Percentiles rank a stretch among this genome's conserved stretches.
Evolutionary conservation across 1,140 invertebrate species (phyloP).

Genomic region (Lepidurus arcticus): DNA sequence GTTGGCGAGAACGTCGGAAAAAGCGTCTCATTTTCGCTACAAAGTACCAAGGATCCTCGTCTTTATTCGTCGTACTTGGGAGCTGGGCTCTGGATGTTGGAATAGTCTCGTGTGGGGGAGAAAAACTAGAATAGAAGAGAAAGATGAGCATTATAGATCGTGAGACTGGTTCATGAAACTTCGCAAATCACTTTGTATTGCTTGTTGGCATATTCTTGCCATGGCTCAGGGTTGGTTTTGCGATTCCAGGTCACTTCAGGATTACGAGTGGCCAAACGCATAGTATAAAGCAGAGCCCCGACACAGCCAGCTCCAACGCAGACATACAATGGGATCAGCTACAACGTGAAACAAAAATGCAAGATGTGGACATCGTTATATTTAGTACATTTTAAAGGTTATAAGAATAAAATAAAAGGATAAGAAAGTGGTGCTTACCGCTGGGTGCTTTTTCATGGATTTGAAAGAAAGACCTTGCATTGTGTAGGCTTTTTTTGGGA

Average conservation of each 20-base stretch:
- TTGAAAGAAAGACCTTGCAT: slow-evolving; percentile 34
- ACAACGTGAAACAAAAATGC: slow-evolving; percentile 39
- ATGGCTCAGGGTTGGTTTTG: slow-evolving; percentile 65
- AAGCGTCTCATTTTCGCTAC: neutral
- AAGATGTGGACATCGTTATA: neutral
- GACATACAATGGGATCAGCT: slow-evolving; percentile 74
- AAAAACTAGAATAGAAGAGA: slow-evolving; percentile 56
- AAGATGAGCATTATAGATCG: neutral
- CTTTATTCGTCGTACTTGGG: slow-evolving; percentile 51
- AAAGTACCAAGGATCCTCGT: neutral
- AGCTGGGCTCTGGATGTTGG: slow-evolving; percentile 54
- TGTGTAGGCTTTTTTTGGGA: slow-evolving; percentile 19
- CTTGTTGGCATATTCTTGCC: slow-evolving; percentile 68
- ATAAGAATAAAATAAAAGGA: slow-evolving; percentile 25
- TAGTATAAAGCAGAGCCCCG: slow-evolving; percentile 55
- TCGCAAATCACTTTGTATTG: slow-evolving; percentile 66
- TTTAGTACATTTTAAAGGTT: slow-evolving; percentile 15
- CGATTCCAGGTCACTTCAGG: slow-evolving; percentile 75
- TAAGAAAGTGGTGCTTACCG: slow-evolving; percentile 48
- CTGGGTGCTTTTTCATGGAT: slow-evolving; percentile 55
- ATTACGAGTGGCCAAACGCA: slow-evolving; percentile 61
- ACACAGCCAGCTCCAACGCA: slow-evolving; percentile 58
- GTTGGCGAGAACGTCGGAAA: neutral
- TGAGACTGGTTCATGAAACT: slow-evolving; percentile 28
- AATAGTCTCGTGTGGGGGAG: slow-evolving; percentile 57